A percentile compares a stretch with the other conserved stretches of the same genome.
These are phyloP conservation scores for Thereuonema tuberculata DNA, from an alignment of 1,140 invertebrate genomes.

Conservation along the genomic window DNA sequence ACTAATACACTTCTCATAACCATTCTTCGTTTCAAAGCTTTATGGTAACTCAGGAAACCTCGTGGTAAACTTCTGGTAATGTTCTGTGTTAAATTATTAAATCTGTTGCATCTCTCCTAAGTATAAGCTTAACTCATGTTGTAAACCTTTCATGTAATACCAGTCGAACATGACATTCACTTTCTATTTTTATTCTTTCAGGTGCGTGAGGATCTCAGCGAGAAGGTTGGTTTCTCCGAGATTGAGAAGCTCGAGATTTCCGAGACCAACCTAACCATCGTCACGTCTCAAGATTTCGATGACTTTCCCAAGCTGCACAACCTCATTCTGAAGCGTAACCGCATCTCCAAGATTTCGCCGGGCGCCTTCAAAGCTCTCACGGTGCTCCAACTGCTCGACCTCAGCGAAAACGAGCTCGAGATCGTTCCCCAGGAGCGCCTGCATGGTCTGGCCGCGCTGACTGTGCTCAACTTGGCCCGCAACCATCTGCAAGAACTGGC, in stretches of 20 bases:
- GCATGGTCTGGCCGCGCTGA: slow-evolving; percentile 54
- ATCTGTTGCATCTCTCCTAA: too few relatives aligned
- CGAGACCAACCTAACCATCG: slow-evolving; percentile 64
- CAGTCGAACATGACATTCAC: too few relatives aligned
- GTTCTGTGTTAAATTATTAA: too few relatives aligned
- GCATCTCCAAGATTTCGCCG: slow-evolving; percentile 63
- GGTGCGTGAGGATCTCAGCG: slow-evolving; percentile 1
- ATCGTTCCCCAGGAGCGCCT: slow-evolving; percentile 68
- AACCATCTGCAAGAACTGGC: slow-evolving; percentile 68
- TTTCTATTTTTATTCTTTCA: too few relatives aligned
- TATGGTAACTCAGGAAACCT: too few relatives aligned
- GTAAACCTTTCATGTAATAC: too few relatives aligned
- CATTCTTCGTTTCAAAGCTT: too few relatives aligned
- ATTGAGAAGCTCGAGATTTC: slow-evolving; percentile 62
- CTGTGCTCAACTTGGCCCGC: slow-evolving; percentile 62
- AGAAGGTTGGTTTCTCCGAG: neutral
- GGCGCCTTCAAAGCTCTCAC: slow-evolving; percentile 63
- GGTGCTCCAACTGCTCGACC: slow-evolving; percentile 59
- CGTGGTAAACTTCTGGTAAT: too few relatives aligned
- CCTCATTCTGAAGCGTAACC: slow-evolving; percentile 56
- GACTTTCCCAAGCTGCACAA: slow-evolving; percentile 63
- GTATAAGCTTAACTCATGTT: too few relatives aligned
- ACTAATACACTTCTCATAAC: too few relatives aligned
- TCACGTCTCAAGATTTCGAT: slow-evolving; percentile 76
- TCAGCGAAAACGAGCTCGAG: slow-evolving; percentile 70